Evolutionary conservation across 2,797 vertebrate species (phyloP).

Genomic region (Parotocinclus haroldoi): DNA sequence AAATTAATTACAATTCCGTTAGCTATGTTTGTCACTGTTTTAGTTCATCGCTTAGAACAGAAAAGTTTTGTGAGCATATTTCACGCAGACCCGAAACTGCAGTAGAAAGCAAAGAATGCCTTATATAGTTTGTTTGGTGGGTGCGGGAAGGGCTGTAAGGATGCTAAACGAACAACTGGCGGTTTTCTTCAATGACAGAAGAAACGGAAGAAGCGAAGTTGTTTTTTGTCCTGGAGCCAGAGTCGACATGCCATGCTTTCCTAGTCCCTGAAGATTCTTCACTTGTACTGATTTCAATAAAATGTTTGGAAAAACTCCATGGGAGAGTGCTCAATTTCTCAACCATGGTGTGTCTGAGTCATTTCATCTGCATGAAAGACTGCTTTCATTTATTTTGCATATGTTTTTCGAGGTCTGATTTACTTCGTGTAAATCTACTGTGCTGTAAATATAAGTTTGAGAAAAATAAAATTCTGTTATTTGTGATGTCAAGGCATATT

Average conservation of each 20-base stretch:
- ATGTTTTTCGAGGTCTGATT: too few species aligned
- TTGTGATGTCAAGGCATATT: too few species aligned
- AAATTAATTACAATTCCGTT: not conserved
- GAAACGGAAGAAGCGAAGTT: slow-evolving; percentile 58
- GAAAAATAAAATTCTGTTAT: too few species aligned
- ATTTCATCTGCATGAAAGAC: slow-evolving; percentile 35
- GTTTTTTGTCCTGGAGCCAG: slow-evolving; percentile 59
- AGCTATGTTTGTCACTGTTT: not conserved
- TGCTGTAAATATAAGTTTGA: too few species aligned
- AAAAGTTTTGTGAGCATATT: slow-evolving; percentile 17
- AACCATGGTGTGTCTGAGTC: slow-evolving; percentile 44
- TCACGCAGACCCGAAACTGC: not conserved
- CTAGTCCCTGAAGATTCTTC: slow-evolving; percentile 56
- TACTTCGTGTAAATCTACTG: too few species aligned
- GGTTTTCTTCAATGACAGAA: slow-evolving; percentile 34
- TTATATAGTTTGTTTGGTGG: not conserved
- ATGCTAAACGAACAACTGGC: not conserved
- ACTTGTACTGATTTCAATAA: slow-evolving; percentile 75
- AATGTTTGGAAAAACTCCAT: slow-evolving; percentile 66
- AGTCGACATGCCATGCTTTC: slow-evolving; percentile 53
- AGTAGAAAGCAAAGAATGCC: too few species aligned
- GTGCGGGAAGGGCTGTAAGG: not conserved
- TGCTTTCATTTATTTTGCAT: too few species aligned
- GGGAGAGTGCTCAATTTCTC: slow-evolving; percentile 46
- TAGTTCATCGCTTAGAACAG: slow-evolving; percentile 29